Conservation (phyloP, 2,888 invertebrate species). For the Polyommatus icarus region DNA sequence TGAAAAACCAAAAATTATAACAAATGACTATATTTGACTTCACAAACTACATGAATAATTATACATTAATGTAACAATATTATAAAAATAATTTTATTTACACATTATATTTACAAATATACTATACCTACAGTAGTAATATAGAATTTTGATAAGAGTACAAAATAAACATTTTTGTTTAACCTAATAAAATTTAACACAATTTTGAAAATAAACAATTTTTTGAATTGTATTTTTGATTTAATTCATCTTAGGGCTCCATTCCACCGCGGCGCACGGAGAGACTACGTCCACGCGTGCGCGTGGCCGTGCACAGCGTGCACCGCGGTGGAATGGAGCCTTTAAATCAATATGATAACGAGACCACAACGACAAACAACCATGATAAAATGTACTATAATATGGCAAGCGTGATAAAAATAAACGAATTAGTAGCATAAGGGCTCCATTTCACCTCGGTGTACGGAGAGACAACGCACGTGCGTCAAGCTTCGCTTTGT, state of each 20-base stretch:
- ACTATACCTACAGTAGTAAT: background rate
- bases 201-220: no score
- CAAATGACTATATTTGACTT: constrained; percentile 55
- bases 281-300: no score
- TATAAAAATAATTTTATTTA: constrained; percentile 32
- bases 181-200: background rate
- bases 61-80: constrained; percentile 41
- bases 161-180: background rate
- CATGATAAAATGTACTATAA: background rate
- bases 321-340: no score
- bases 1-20: constrained; percentile 43
- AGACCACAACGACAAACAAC: background rate
- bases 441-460: no score
- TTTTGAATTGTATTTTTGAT: background rate
- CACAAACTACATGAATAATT: constrained; percentile 54
- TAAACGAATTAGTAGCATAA: no score
- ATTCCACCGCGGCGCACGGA: no score
- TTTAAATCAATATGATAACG: background rate
- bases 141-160: background rate
- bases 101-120: constrained; percentile 28
- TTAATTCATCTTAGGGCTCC: background rate
- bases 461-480: no score
- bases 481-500: no score
- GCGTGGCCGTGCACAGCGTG: no score
- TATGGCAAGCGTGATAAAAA: background rate